A percentile compares a stretch with the other conserved stretches of the same genome.
Evolutionary conservation across 2,888 invertebrate species (phyloP).

Genomic region (Oligia fasciuncula): DNA sequence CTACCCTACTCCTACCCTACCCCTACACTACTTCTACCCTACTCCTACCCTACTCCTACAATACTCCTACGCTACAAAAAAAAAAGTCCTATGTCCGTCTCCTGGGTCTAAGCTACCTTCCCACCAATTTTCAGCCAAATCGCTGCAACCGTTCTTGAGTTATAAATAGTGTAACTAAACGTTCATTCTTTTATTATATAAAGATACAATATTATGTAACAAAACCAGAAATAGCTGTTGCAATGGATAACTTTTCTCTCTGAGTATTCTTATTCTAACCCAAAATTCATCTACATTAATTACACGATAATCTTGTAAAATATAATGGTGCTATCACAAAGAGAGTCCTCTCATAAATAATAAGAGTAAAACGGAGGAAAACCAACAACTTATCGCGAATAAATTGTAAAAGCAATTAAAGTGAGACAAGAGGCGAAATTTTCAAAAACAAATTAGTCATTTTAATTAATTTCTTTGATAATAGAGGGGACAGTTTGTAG

Average conservation of each 20-base stretch:
- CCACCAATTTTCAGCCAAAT: too few species aligned
- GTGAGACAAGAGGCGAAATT: constrained; percentile 43
- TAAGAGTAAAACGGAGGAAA: constrained; percentile 32
- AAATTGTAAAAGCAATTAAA: constrained; percentile 63
- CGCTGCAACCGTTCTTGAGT: too few species aligned
- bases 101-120: too few species aligned
- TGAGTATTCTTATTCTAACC: neutral
- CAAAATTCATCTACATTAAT: constrained; percentile 34
- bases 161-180: too few species aligned
- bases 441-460: constrained; percentile 62
- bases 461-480: constrained; percentile 62
- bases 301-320: constrained; percentile 40
- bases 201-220: too few species aligned
- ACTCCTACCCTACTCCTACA: too few species aligned
- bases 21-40: too few species aligned
- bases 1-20: too few species aligned
- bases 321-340: constrained; percentile 52
- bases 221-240: neutral
- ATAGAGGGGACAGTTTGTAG: constrained; percentile 32
- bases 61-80: too few species aligned
- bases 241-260: neutral
- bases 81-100: too few species aligned
- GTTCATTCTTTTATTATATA: too few species aligned
- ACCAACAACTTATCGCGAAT: constrained; percentile 56
- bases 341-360: constrained; percentile 50